Evolutionary conservation across 2,113 vertebrate genomes (phyloP), one percentile per base, ranked within the genome.

Genomic region (Takifugu flavidus): DNA sequence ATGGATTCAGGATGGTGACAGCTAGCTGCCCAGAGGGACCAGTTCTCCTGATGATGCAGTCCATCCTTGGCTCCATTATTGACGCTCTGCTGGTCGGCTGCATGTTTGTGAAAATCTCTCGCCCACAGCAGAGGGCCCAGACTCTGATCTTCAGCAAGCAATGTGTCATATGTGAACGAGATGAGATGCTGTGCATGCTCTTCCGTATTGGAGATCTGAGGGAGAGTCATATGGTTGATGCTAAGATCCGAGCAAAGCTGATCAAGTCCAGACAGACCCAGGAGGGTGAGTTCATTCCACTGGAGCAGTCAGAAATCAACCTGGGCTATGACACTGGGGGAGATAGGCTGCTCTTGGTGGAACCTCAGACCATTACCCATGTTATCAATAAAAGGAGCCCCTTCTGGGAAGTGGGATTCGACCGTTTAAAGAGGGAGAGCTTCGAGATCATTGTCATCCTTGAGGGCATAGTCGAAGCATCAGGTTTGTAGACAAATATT

Each of bases 31-130:
- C 83, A 0, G 90, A 93, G 62, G 92, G 92, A 0, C 78, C 89
- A 25, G 70, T 93, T 25, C 59, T 94, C 64, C 78, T 93, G 42
- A 93, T 94, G 82, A 79, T 79, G 0, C 92, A 93, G 83, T 94
- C 92, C 74, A 93, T 95, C 39, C 67, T 92, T 0, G 92, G 93
- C 1, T 93, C 92, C 69, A 92, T 94, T 65, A 93, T 94, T 0
- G 91, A 94, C 0, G 91, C 92, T 4, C 88, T 94, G 28, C 93
- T 93, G 92, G 93, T 95, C 11, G 92, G 93, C 8, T 94, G 93
- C 80, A 94, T 95, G 93, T 94, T 94, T 0, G 92, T 95, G 2
- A 94, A 95, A 84, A 94, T 94, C 83, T 93, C 93, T 57, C 81
- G 92, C 28, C 93, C 92, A 11, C 93, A 94, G 80, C 92, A 94